Evolutionary conservation across 2,113 vertebrate species (phyloP).

Genomic region (Oryctolagus cuniculus): mOryCun1.1 NC_091432.1:103898001-103898500

Average conservation of each 20-base stretch:
- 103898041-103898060: no score
- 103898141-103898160: no score
- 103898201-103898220: no score
- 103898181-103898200: no score
- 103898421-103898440: slow-evolving; percentile 17
- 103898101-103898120: no score
- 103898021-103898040: no score
- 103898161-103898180: no score
- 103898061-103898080: no score
- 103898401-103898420: slow-evolving; percentile 44
- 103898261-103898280: neutral
- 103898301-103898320: slow-evolving; percentile 26
- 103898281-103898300: neutral
- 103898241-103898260: neutral
- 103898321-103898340: neutral
- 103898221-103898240: slow-evolving; percentile 9
- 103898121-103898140: no score
- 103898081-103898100: no score
- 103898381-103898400: slow-evolving; percentile 1
- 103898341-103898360: slow-evolving; percentile 42
- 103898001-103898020: no score
- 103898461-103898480: neutral
- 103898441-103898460: neutral
- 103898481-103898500: neutral
- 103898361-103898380: slow-evolving; percentile 51